Percentiles rank a stretch among this genome's conserved stretches.
These are phyloP conservation scores for Aselliscus stoliczkanus DNA, from an alignment of 2,797 vertebrate species.

Conservation along the genomic window DNA sequence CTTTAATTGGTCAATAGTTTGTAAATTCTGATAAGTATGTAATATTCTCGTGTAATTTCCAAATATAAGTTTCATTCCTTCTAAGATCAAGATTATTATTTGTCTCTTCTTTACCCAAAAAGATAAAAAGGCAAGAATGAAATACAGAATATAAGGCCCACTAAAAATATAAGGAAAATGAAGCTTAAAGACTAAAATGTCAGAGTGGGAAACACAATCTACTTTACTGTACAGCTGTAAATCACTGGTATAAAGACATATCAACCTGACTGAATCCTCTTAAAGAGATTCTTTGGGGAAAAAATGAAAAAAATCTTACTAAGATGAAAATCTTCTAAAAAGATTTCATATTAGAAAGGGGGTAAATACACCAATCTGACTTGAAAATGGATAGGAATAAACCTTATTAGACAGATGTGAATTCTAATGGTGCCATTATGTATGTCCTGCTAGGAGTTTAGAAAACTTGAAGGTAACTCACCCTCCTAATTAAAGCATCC, in stretches of 20 bases:
- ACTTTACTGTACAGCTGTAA: background rate
- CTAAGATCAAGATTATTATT: background rate
- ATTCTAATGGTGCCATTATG: background rate
- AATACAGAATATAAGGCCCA: background rate
- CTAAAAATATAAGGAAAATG: background rate
- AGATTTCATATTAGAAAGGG: background rate
- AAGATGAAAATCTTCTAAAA: background rate
- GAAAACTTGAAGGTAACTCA: constrained; percentile 4
- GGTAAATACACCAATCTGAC: background rate
- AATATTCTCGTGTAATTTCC: background rate
- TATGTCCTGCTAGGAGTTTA: background rate
- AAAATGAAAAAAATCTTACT: background rate
- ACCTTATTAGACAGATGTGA: background rate
- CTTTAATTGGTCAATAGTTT: background rate
- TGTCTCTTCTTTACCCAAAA: constrained; percentile 1
- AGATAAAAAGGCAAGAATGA: background rate
- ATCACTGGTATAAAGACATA: background rate
- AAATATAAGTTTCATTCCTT: constrained; percentile 31
- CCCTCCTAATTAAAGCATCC: background rate
- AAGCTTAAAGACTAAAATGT: background rate
- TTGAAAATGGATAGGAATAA: background rate
- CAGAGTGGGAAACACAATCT: background rate
- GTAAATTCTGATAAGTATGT: background rate
- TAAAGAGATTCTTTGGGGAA: background rate
- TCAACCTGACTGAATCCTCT: background rate